These are phyloP conservation scores for Struthio camelus DNA, from an alignment of 2,113 vertebrate genomes.

Conservation along the genomic window DNA sequence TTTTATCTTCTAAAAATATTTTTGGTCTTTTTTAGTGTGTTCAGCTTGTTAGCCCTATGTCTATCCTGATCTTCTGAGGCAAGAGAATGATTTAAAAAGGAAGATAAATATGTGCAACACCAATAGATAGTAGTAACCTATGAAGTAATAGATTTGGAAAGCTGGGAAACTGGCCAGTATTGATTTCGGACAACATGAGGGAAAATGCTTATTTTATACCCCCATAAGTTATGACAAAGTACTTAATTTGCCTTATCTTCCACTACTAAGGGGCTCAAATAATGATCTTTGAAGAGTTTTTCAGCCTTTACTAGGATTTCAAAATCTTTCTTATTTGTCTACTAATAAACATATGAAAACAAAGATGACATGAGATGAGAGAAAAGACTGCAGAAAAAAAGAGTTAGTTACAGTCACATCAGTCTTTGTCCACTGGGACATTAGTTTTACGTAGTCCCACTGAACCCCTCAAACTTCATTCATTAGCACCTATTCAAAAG, in stretches of 20 bases:
- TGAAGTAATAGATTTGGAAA: constrained; percentile 6
- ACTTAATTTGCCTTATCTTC: neutral
- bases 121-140: neutral
- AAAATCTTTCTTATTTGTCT: neutral
- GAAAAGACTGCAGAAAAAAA: neutral
- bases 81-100: neutral
- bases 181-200: neutral
- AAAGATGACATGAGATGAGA: neutral
- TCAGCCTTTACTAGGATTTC: neutral
- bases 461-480: neutral
- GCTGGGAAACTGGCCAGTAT: neutral
- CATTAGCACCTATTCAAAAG: neutral
- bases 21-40: neutral
- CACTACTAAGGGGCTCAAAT: neutral
- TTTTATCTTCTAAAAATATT: neutral
- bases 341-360: neutral
- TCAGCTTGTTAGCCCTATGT: neutral
- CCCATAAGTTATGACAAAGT: neutral
- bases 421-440: neutral
- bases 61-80: neutral
- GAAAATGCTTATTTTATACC: neutral
- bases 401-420: neutral
- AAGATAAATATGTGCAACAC: neutral
- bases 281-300: neutral
- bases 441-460: neutral